phyloP scores from a whole-genome alignment of 2,797 vertebrate genomes.

The Tarsius wallacei region DNA sequence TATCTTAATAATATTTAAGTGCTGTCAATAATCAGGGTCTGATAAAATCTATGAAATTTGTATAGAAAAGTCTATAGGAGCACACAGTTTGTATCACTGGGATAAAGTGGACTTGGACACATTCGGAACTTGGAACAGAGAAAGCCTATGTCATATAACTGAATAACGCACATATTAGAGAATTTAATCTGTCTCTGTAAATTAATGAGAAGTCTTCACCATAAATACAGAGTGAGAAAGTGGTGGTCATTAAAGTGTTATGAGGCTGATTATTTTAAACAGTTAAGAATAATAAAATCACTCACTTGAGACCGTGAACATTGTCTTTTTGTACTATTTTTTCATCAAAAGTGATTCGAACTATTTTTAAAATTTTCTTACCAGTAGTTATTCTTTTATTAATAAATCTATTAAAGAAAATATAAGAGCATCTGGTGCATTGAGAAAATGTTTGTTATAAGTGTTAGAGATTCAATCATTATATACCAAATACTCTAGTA shows the following conservation, averaged over 20 bases:
- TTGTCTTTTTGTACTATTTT: slow-evolving; percentile 78
- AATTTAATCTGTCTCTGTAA: slow-evolving; percentile 82
- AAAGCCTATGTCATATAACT: slow-evolving; percentile 75
- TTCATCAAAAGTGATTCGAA: slow-evolving; percentile 81
- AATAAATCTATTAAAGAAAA: slow-evolving; percentile 60
- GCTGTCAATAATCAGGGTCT: background rate
- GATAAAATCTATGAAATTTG: slow-evolving; percentile 3
- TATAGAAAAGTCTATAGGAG: slow-evolving; percentile 35
- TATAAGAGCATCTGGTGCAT: slow-evolving; percentile 69
- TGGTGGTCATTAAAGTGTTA: slow-evolving; percentile 88
- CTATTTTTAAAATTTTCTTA: slow-evolving; percentile 76
- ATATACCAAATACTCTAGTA: background rate
- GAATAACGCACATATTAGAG: slow-evolving; percentile 81
- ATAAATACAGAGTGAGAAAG: slow-evolving; percentile 84
- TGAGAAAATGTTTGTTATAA: slow-evolving; percentile 38
- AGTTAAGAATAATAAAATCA: slow-evolving; percentile 86
- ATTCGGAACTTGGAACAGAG: slow-evolving; percentile 73
- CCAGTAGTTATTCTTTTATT: slow-evolving; percentile 73
- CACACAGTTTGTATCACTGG: slow-evolving; percentile 63
- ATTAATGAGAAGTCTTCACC: slow-evolving; percentile 81
- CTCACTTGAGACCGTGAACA: slow-evolving; percentile 81
- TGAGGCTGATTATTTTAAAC: slow-evolving; percentile 88
- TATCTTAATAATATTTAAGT: slow-evolving; percentile 55
- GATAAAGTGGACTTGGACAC: slow-evolving; percentile 75
- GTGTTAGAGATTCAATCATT: slow-evolving; percentile 61